A percentile compares a stretch with the other conserved stretches of the same genome.
Conservation (phyloP, 2,888 invertebrate species). For the Germaria angustata region DNA sequence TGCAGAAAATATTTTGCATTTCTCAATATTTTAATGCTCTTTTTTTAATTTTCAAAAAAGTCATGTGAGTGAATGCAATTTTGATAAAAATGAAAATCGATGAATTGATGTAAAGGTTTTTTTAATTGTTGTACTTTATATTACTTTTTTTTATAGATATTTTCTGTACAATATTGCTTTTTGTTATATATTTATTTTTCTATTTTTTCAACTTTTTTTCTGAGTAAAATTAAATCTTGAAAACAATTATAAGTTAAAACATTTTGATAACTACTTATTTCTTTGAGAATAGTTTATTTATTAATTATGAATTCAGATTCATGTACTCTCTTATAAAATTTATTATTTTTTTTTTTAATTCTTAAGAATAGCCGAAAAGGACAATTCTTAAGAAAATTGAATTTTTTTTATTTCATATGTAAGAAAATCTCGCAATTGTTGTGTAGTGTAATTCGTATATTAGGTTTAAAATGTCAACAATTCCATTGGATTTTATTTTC, state of each 20-base stretch:
- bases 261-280: not conserved
- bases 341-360: no score
- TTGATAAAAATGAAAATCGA: not conserved
- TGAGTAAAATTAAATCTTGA: not conserved
- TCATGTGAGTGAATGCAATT: conserved; percentile 49
- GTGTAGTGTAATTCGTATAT: no score
- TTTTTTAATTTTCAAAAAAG: conserved; percentile 11
- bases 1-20: conserved; percentile 31
- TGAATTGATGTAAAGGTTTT: conserved; percentile 47
- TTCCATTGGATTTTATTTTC: no score
- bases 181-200: not conserved
- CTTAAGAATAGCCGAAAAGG: no score
- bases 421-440: no score
- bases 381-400: no score
- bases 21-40: conserved; percentile 16
- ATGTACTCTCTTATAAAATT: no score
- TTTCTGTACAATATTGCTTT: not conserved
- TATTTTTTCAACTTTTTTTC: not conserved
- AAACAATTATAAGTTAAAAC: not conserved
- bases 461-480: no score
- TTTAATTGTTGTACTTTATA: conserved; percentile 54
- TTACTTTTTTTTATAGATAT: not conserved
- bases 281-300: not conserved
- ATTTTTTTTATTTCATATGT: no score
- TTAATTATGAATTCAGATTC: not conserved